Evolutionary conservation across 2,888 invertebrate species (phyloP), one percentile per base, ranked within the genome.

Genomic region (Bhutanitis thaidina): DNA sequence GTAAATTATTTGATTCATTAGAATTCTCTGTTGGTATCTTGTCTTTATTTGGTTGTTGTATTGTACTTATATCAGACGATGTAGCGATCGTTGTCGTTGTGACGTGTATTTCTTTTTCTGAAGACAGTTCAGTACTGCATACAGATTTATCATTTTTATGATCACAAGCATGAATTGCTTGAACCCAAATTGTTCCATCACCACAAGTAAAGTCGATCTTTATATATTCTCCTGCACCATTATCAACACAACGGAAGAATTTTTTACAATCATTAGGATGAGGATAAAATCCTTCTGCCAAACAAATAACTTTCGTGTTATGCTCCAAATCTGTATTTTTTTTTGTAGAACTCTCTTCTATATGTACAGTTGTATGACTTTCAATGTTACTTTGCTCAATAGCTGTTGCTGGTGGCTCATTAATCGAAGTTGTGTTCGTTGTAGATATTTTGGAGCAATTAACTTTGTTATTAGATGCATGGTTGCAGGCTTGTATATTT

Each of bases 101-200:
- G 38, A 34, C 14, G 15, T 32, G 25, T 20, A 15, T 14, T 39
- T 40, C 50, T 20, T 47, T 53, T 36, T 9, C 47, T 15, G 37
- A 29, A 5, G 16, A 15, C 12, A 39, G 16, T 40, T 50, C 45
- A 48, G 16, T 46, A 16, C n/a, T 46, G 44, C 62, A 62, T 16
- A 45, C 44, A 29, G 44, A 49, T 34, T 59, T 60, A 43, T 59
- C 74, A 46, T 69, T 73, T 47, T 79, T 77, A 59, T 80, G 75
- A 61, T 85, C 77, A 61, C 88, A 94, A 0, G 91, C 90, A 64
- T 91, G 89, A 46, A 91, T 78, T n/a, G 87, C 84, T 64, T 91
- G 90, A 63, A 93, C 93, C 93, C 94, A 94, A n/a, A 91, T 91
- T 0, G 94, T 94, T 30, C 93, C 93, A 51, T 91, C 90, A 0